Evolutionary conservation across 2,888 invertebrate species (phyloP).

Genomic region (Limnephilus rhombicus): DNA sequence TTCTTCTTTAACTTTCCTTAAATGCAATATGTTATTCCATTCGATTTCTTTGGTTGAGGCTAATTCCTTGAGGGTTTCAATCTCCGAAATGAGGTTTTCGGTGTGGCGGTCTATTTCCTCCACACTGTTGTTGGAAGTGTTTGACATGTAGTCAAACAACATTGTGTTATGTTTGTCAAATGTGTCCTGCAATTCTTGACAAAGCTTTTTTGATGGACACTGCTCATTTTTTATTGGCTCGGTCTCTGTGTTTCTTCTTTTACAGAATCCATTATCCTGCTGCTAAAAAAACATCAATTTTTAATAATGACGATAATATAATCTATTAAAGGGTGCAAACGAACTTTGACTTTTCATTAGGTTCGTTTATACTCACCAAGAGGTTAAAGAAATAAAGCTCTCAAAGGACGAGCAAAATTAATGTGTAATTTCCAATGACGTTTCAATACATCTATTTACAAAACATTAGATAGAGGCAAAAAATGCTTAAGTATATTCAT

Average conservation of each 20-base stretch:
- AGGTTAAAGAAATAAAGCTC: background rate
- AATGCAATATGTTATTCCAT: conserved; percentile 89
- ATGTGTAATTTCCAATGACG: background rate
- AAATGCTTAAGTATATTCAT: too few relatives aligned
- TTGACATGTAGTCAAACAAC: conserved; percentile 81
- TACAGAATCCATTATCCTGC: conserved; percentile 44
- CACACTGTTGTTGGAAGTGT: conserved; percentile 79
- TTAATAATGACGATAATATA: background rate
- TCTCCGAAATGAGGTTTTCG: conserved; percentile 81
- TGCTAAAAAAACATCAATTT: conserved; percentile 25
- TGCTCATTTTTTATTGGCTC: conserved; percentile 71
- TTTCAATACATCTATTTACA: too few relatives aligned
- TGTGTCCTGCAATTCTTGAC: conserved; percentile 76
- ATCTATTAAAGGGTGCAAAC: background rate
- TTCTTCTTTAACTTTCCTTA: conserved; percentile 92
- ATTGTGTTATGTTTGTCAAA: conserved; percentile 80
- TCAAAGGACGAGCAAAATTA: background rate
- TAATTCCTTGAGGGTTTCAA: conserved; percentile 84
- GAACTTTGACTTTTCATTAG: background rate
- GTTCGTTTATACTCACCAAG: too few relatives aligned
- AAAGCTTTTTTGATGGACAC: conserved; percentile 75
- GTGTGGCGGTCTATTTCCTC: conserved; percentile 81
- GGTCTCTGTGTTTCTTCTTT: conserved; percentile 53
- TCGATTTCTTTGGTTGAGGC: conserved; percentile 90
- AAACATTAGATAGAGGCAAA: too few relatives aligned